Base-by-base conservation (phyloP, 2,797 vertebrate genomes). In the Austrolebias charrua region DNA sequence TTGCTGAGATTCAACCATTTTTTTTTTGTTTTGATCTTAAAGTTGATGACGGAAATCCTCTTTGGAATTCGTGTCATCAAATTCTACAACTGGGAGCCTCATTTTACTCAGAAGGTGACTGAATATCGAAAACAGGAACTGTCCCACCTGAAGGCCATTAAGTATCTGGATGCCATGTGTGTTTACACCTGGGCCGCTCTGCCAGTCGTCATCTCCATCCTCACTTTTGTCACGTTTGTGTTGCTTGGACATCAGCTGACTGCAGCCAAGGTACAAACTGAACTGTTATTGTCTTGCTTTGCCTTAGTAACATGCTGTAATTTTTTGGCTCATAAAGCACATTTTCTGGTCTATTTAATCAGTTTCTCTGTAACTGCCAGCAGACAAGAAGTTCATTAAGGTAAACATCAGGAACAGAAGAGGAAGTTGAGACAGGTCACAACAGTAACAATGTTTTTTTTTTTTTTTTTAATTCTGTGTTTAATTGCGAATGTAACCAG, bases 151-250 rank as follows among this genome's bases (percentile, higher is more conserved):
- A 90, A 81, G 63, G 69, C 87, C 54, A 63, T 97, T 75, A 95
- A 95, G 66, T 98, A 97, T 83, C 87, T 98, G 85, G 97, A 99
- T 7, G 97, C 97, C 1, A 62, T 94, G 77, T 99, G 97, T 0
- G 97, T 99, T 6, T 99, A 99, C 82, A 91, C 95, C 71, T 99
- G 97, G 97, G 96, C 96, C 0, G 95, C 96, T 1, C 88, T 98
- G 65, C 97, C 97, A 0, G 94, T 99, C 9, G 88, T 99, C 73
- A 88, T 97, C 86, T 97, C 95, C 79, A 97, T 99, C 63, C 78
- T 94, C 81, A 96, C 95, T 81, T 99, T 99, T 19, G 71, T 97
- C 84, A 98, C 95, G 0, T 98, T 95, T 0, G 93, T 95, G 63
- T 84, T 98, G 67, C 85, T 96, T 69, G 97, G 97, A 52, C 88